Conservation (phyloP, 2,113 vertebrate species). For the Callaeas wilsoni region DNA sequence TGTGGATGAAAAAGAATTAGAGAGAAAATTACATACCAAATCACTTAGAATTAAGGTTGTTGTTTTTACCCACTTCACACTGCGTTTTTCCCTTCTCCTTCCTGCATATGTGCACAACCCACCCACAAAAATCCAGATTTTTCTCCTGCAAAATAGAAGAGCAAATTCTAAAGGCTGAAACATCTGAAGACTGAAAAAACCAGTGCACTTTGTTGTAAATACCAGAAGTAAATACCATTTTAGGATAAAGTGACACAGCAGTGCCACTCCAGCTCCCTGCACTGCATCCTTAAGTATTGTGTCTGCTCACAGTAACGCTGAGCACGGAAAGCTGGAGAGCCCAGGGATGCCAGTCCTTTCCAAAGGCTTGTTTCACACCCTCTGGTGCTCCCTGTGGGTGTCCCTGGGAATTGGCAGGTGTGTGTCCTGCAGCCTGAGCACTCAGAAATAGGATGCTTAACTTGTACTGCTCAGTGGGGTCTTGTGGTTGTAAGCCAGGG, state of each 20-base stretch:
- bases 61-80: background rate
- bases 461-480: background rate
- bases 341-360: background rate
- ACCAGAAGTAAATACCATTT: background rate
- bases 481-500: background rate
- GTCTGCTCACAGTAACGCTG: background rate
- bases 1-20: background rate
- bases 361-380: background rate
- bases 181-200: background rate
- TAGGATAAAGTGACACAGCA: background rate
- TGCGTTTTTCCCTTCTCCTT: background rate
- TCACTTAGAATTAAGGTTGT: background rate
- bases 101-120: background rate
- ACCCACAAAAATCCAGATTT: background rate
- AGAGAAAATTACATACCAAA: background rate
- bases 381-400: conserved; percentile 13
- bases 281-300: accelerated
- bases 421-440: background rate
- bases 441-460: background rate
- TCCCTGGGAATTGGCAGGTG: background rate
- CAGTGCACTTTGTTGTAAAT: background rate
- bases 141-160: background rate
- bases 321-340: background rate
- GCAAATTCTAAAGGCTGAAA: background rate
- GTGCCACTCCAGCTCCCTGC: background rate